Conservation (phyloP, 2,113 vertebrate species). For the Morone chrysops region DNA sequence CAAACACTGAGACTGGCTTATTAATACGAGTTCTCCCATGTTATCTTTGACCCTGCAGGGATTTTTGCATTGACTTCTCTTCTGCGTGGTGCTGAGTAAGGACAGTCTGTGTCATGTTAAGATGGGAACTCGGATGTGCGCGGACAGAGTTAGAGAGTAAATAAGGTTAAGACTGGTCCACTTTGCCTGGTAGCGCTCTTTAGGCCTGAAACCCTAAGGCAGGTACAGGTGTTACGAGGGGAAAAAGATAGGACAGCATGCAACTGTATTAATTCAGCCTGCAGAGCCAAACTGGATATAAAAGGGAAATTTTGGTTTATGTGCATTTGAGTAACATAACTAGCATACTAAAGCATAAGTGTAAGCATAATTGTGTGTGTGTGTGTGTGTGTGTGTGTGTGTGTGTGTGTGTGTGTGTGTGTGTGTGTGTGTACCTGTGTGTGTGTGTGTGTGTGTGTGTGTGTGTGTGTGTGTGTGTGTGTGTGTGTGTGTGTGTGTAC, state of each 20-base stretch:
- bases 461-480: not conserved
- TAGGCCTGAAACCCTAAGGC: constrained; percentile 43
- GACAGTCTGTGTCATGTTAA: constrained; percentile 25
- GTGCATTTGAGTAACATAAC: constrained; percentile 29
- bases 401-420: constrained; percentile 7
- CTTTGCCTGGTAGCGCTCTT: constrained; percentile 37
- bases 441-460: not conserved
- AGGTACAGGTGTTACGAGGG: constrained; percentile 38
- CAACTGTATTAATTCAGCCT: constrained; percentile 52
- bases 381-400: not conserved
- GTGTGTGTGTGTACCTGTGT: not conserved
- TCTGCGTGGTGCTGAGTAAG: constrained; percentile 13
- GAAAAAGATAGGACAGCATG: constrained; percentile 37
- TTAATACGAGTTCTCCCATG: constrained; percentile 20
- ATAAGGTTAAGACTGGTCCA: constrained; percentile 40
- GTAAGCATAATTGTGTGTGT: not conserved
- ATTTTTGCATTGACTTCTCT: constrained; percentile 2
- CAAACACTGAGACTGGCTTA: constrained; percentile 32
- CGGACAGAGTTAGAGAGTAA: constrained; percentile 47
- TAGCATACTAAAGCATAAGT: constrained; percentile 34
- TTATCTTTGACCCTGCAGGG: constrained; percentile 50
- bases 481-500: not conserved
- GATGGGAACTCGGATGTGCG: constrained; percentile 27
- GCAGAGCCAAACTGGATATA: constrained; percentile 27
- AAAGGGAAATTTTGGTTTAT: constrained; percentile 48